phyloP scores from a whole-genome alignment of 2,888 invertebrate species.

The Candidula unifasciata region DNA sequence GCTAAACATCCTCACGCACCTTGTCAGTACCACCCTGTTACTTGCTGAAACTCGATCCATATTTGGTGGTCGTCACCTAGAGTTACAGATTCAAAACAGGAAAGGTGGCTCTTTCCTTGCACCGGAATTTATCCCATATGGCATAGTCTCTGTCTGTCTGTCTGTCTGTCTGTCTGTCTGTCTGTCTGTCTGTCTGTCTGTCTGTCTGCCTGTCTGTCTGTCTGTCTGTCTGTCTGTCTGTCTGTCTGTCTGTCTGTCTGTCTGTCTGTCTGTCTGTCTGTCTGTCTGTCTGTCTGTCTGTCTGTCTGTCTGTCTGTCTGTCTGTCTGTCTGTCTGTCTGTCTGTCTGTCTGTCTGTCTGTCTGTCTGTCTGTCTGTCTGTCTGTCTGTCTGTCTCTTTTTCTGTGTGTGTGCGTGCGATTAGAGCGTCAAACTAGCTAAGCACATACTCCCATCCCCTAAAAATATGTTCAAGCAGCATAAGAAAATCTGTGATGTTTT shows the following conservation, averaged over 20 bases:
- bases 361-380: conserved; percentile 20
- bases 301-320: conserved; percentile 34
- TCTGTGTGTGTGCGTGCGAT: conserved; percentile 3
- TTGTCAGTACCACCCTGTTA: too few relatives aligned
- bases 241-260: conserved; percentile 34
- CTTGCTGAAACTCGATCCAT: too few relatives aligned
- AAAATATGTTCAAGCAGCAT: too few relatives aligned
- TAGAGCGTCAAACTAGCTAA: too few relatives aligned
- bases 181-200: background rate
- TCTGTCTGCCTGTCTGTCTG: conserved; percentile 6
- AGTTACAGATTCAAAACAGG: too few relatives aligned
- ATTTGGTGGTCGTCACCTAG: too few relatives aligned
- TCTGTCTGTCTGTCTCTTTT: background rate
- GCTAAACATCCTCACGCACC: too few relatives aligned
- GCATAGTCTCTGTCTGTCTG: background rate
- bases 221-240: conserved; percentile 32
- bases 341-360: conserved; percentile 30
- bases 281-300: conserved; percentile 20
- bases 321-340: conserved; percentile 37
- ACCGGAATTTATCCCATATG: too few relatives aligned
- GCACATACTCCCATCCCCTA: too few relatives aligned
- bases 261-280: conserved; percentile 25
- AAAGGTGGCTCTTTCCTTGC: too few relatives aligned
- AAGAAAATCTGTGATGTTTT: too few relatives aligned
- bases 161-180: conserved; percentile 10